Evolutionary conservation across 2,888 invertebrate species (phyloP), one percentile per base, ranked within the genome.

Genomic region (Neoitamus cyanurus): DNA sequence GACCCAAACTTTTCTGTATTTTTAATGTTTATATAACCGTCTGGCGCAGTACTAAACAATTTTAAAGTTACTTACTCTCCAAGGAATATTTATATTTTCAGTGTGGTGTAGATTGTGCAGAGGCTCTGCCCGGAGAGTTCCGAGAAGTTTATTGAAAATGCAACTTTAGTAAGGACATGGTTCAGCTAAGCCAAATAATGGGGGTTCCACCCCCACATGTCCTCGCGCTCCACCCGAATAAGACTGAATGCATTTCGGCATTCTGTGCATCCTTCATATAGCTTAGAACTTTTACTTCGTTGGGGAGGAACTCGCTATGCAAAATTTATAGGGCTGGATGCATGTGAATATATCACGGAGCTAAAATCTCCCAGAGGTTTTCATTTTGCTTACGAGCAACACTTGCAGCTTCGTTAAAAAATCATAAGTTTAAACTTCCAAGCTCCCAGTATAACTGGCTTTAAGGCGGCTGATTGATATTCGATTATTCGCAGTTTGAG

Each of bases 71-170:
- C 82, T 82, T 69, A 69, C 31, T 7, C 78, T 37, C 69, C 11
- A 36, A 69, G 82, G 69, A 82, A 69, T 82, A 69, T 82, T 82
- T 82, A 82, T 82, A 82, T 69, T 82, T 82, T 37, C 36, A 34
- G 13, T 20, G 36, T 69, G 82, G 36, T 82, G 69, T 82, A 69
- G 69, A 82, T 82, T 69, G 82, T n/a, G n/a, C n/a, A n/a, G 69
- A 82, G 69, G 37, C 28, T 69, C 42, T 13, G 9, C 25, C 28
- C 36, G 6, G 36, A 30, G 70, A 42, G 34, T 68, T 42, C 20
- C 46, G 6, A 37, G 48, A 80, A 85, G 73, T 83, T 85, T 83
- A 85, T 83, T 77, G 83, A 72, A 78, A 83, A 69, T 83, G 83
- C 83, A 85, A 85, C 83, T 83, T 84, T 31, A 78, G 83, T 69